Base-by-base conservation (phyloP, 2,888 invertebrate genomes). In the Agriopis leucophaearia region DNA sequence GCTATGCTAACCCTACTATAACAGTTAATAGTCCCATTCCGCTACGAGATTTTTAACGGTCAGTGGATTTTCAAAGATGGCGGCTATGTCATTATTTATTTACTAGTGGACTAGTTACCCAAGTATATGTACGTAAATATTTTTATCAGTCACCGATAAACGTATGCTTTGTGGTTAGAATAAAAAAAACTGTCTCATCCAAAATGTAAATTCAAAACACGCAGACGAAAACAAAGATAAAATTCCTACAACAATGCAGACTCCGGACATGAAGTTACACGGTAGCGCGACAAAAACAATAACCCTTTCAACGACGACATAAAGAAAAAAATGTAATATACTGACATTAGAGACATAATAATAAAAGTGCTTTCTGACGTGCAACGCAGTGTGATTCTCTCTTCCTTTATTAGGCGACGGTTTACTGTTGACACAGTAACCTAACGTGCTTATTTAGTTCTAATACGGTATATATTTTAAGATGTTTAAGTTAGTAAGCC, bases 391-490 rank as follows among this genome's bases (percentile, higher is more conserved):
- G 68, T 84, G 88, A 89, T 89, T 87, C 85, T 76, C 81, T 80
- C 81, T 86, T 86, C 86, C 88, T 90, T 91, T 91, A 91, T 91
- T 91, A 91, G 87, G 80, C 82, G 78, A 80, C 87, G 86, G 71
- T 69, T 16, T 35, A 40, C 18, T 36, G 27, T 12, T 18, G 36
- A 27, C 36, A 42, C 67, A 67, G 67, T 63, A 58, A 6, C 5
- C 51, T 13, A 61, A n/a, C 55, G 56, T 13, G 6, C 45, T 36
- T 16, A 10, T 12, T 55, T 42, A 13, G 2, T 55, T 13, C 40
- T 15, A 3, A n/a, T 13, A 15, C 10, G 40, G 4, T 36, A 6
- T 36, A 6, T 36, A 4, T 36, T 4, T 36, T 36, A 8, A 36
- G n/a, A n/a, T n/a, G n/a, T n/a, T n/a, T n/a, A n/a, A n/a, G n/a